Conservation (phyloP, 2,888 invertebrate genomes). For the Lordiphosa fenestrarum region DNA sequence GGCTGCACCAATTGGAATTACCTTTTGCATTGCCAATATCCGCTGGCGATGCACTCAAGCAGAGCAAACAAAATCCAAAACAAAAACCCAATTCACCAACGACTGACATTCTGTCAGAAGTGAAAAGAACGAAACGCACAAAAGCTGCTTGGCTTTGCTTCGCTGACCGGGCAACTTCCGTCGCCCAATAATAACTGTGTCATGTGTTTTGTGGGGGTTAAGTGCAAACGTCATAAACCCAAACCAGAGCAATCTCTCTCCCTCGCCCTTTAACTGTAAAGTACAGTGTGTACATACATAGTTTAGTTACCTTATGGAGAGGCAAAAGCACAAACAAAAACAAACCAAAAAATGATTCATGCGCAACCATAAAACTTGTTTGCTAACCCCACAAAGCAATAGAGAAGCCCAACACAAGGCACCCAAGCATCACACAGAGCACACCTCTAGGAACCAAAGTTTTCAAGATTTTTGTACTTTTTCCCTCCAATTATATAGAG, state of each 20-base stretch:
- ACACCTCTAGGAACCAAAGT: slow-evolving; percentile 5
- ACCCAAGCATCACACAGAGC: slow-evolving; percentile 10
- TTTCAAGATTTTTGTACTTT: slow-evolving; percentile 1
- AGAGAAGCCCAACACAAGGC: slow-evolving; percentile 2
- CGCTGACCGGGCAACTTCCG: slow-evolving; percentile 13
- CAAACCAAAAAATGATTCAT: slow-evolving; percentile 55
- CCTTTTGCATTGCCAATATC: slow-evolving; percentile 60
- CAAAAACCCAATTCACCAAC: slow-evolving; percentile 10
- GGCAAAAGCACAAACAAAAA: slow-evolving; percentile 27
- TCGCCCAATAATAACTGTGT: slow-evolving; percentile 62
- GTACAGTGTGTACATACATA: slow-evolving; percentile 37
- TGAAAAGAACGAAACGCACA: slow-evolving; percentile 21
- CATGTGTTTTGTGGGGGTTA: slow-evolving; percentile 58
- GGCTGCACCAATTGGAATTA: slow-evolving; percentile 1
- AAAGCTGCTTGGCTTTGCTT: slow-evolving; percentile 4
- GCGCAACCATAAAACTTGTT: slow-evolving; percentile 67
- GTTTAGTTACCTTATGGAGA: slow-evolving; percentile 49
- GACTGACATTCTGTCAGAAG: slow-evolving; percentile 2
- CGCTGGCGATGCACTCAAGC: slow-evolving; percentile 66
- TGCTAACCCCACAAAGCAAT: slow-evolving; percentile 27
- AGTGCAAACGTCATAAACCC: slow-evolving; percentile 69
- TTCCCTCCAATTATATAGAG: slow-evolving; percentile 50
- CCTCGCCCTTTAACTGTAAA: slow-evolving; percentile 53
- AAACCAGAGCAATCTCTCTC: slow-evolving; percentile 30
- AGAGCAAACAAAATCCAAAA: slow-evolving; percentile 28